Evolutionary conservation across 2,888 invertebrate species (phyloP).

Genomic region (Drosophila nr. fundita): DNA sequence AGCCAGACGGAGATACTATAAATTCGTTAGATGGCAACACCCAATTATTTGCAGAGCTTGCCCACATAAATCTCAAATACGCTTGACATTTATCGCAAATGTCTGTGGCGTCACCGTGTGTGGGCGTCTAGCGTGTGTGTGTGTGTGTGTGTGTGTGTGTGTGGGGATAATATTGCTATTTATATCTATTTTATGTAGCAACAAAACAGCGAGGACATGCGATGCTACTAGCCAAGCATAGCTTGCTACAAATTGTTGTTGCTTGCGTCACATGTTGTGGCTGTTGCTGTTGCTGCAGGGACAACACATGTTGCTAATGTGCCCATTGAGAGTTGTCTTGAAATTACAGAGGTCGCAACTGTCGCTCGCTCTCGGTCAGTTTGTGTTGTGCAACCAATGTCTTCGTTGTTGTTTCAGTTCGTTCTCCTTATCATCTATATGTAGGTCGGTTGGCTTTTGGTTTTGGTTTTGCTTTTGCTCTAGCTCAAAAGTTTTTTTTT

Average conservation of each 20-base stretch:
- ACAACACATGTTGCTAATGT: conserved; percentile 81
- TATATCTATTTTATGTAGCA: conserved; percentile 59
- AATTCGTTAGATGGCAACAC: conserved; percentile 56
- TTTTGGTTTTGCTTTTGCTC: neutral
- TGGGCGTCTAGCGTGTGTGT: neutral
- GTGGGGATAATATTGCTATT: conserved; percentile 37
- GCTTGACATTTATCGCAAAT: conserved; percentile 72
- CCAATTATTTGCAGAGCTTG: conserved; percentile 57
- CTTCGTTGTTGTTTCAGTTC: conserved; percentile 31
- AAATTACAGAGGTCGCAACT: conserved; percentile 77
- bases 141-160: neutral
- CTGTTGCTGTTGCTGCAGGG: conserved; percentile 46
- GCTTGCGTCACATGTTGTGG: conserved; percentile 4
- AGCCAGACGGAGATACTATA: conserved; percentile 27
- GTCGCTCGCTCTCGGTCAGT: conserved; percentile 50
- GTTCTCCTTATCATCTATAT: conserved; percentile 13
- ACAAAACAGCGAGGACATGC: conserved; percentile 35
- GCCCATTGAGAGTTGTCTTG: conserved; percentile 75
- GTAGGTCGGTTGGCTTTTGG: conserved; percentile 14
- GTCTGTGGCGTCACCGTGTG: conserved; percentile 45
- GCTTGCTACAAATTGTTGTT: conserved; percentile 63
- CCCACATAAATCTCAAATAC: conserved; percentile 66
- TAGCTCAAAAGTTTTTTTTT: conserved; percentile 45
- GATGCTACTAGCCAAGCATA: conserved; percentile 51
- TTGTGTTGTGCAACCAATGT: conserved; percentile 55